Evolutionary conservation across 2,888 invertebrate species (phyloP).

Genomic region (Agonopterix subpropinquella): DNA sequence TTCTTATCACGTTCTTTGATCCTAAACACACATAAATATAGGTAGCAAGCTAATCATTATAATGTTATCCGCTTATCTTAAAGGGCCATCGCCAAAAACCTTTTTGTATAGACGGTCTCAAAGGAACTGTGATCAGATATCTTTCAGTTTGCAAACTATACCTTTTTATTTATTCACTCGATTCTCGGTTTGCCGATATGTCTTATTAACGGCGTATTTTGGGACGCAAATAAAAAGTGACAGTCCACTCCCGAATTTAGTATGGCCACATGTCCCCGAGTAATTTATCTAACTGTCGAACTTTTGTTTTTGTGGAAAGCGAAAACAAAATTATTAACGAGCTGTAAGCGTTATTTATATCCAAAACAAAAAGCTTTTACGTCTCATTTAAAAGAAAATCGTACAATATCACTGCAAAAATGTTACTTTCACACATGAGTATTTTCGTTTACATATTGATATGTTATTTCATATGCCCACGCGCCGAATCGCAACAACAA

Average conservation of each 20-base stretch:
- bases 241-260: slow-evolving; percentile 2
- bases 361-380: background rate
- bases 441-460: background rate
- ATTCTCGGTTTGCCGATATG: slow-evolving; percentile 20
- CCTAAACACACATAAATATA: slow-evolving; percentile 51
- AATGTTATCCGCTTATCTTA: slow-evolving; percentile 31
- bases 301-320: background rate
- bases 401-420: background rate
- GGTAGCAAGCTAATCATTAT: slow-evolving; percentile 40
- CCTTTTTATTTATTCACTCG: slow-evolving; percentile 39
- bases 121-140: slow-evolving; percentile 50
- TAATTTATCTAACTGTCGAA: slow-evolving; percentile 3
- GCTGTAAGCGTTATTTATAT: background rate
- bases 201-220: slow-evolving; percentile 25
- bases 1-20: slow-evolving; percentile 18
- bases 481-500: slow-evolving; percentile 51
- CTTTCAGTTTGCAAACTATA: slow-evolving; percentile 54
- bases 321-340: background rate
- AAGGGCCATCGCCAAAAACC: slow-evolving; percentile 44
- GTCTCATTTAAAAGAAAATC: background rate
- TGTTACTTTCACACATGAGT: too few species aligned
- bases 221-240: slow-evolving; percentile 8
- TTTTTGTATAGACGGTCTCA: slow-evolving; percentile 38
- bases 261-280: slow-evolving; percentile 2
- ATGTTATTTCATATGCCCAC: slow-evolving; percentile 64